These are phyloP conservation scores for Pandemis heparana DNA, from an alignment of 2,888 invertebrate species.

Conservation along the genomic window DNA sequence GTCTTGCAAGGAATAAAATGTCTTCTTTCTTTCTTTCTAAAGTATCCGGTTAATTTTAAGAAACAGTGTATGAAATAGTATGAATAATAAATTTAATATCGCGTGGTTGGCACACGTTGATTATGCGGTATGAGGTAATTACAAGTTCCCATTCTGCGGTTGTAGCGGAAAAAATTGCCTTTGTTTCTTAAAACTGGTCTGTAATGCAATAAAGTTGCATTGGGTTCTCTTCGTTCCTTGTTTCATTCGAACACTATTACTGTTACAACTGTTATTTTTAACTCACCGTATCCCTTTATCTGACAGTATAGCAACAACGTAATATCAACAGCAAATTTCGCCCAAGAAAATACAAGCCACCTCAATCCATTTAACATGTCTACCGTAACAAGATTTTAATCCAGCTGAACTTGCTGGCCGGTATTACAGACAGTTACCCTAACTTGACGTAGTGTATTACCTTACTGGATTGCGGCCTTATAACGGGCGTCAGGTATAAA, in stretches of 20 bases:
- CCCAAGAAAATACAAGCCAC: too few species aligned
- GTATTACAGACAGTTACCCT: constrained; percentile 36
- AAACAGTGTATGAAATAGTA: neutral
- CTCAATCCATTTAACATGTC: too few species aligned
- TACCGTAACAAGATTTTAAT: constrained; percentile 9
- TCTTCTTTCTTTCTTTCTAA: too few species aligned
- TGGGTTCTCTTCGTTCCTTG: neutral
- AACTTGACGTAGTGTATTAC: constrained; percentile 21
- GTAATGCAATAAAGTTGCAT: constrained; percentile 11
- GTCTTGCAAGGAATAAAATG: too few species aligned
- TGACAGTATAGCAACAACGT: too few species aligned
- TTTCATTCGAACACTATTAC: neutral
- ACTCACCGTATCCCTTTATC: too few species aligned
- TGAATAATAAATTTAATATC: neutral
- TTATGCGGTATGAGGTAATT: constrained; percentile 34
- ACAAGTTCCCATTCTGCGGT: constrained; percentile 33
- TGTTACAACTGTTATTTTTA: too few species aligned
- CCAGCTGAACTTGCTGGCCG: neutral
- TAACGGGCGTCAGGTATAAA: constrained; percentile 37
- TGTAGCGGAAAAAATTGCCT: constrained; percentile 36
- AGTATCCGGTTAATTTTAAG: neutral
- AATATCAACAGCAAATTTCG: too few species aligned
- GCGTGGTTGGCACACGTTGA: constrained; percentile 10
- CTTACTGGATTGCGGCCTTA: constrained; percentile 20
- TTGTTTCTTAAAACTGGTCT: constrained; percentile 30